Conservation (phyloP, 2,113 vertebrate species). For the Tyto alba region DNA sequence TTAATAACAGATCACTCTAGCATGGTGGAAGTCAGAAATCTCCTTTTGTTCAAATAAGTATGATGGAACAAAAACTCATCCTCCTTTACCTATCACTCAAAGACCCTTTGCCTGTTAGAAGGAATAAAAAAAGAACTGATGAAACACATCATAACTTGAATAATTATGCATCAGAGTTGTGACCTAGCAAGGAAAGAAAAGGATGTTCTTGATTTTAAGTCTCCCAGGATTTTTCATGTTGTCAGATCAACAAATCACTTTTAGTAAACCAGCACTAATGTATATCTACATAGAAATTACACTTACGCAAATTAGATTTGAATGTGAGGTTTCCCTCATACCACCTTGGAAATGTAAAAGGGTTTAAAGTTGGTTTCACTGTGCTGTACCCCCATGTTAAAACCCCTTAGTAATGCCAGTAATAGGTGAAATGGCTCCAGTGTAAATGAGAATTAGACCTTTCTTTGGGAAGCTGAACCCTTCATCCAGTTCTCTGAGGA, state of each 20-base stretch:
- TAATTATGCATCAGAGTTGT: background rate
- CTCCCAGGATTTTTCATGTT: background rate
- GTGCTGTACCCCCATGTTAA: background rate
- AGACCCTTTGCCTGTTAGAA: background rate
- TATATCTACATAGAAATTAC: background rate
- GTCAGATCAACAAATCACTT: background rate
- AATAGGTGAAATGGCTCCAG: background rate
- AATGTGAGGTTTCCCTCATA: background rate
- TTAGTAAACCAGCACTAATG: background rate
- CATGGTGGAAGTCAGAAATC: background rate
- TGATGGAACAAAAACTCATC: background rate
- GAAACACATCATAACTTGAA: background rate
- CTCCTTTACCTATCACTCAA: background rate
- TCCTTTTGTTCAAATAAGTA: background rate
- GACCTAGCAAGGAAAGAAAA: background rate
- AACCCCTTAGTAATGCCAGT: background rate
- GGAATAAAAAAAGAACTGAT: background rate
- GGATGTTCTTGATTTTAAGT: background rate
- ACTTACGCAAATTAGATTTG: background rate
- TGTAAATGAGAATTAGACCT: background rate
- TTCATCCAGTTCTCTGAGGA: background rate
- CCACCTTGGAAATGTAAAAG: background rate
- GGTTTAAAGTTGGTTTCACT: background rate
- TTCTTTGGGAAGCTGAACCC: background rate
- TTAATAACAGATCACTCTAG: background rate